Percentiles rank a stretch among this genome's conserved stretches.
These are phyloP conservation scores for Rhynchophorus ferrugineus DNA, from an alignment of 1,140 invertebrate species.

Conservation along the genomic window DNA sequence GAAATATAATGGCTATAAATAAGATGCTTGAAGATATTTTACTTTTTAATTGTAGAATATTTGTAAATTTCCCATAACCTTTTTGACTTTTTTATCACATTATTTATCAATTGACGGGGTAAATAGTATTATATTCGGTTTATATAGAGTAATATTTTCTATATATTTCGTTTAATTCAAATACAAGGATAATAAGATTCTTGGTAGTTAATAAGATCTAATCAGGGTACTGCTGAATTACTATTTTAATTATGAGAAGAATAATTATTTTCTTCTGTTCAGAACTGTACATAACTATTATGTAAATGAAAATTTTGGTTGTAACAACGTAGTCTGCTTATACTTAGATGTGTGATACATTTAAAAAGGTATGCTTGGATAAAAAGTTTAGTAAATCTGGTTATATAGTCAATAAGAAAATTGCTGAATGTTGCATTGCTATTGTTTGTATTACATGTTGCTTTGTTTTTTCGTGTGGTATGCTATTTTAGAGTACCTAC, in stretches of 20 bases:
- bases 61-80: neutral
- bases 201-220: neutral
- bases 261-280: too few species aligned
- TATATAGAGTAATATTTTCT: neutral
- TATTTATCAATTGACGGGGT: neutral
- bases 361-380: too few species aligned
- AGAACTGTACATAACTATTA: neutral
- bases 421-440: too few species aligned
- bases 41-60: neutral
- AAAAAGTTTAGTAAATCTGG: too few species aligned
- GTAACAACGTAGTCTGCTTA: neutral
- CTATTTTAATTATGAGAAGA: too few species aligned
- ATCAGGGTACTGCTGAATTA: neutral
- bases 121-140: neutral
- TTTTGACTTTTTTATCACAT: neutral
- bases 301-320: neutral
- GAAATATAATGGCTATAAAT: conserved; percentile 17
- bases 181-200: neutral
- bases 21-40: neutral
- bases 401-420: too few species aligned
- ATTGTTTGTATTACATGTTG: too few species aligned
- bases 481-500: too few species aligned
- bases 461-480: too few species aligned
- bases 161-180: neutral
- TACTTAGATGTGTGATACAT: neutral